phyloP scores from a whole-genome alignment of 2,113 vertebrate species.

The Budorcas taxicolor region DNA sequence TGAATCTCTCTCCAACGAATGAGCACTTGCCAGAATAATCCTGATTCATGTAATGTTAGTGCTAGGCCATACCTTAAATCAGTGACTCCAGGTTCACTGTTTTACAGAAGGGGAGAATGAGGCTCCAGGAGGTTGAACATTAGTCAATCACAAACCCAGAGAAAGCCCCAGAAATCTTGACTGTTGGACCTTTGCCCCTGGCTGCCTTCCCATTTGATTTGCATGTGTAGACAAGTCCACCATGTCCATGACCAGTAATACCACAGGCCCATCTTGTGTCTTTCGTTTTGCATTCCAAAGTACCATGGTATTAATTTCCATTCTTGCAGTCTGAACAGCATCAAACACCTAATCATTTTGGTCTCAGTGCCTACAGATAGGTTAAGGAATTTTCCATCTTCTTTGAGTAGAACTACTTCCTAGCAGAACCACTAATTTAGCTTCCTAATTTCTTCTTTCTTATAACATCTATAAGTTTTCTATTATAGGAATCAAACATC shows the following conservation, averaged over 20 bases:
- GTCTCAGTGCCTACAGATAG: neutral
- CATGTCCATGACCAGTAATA: neutral
- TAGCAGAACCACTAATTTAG: neutral
- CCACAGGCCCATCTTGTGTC: neutral
- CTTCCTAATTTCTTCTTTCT: constrained; percentile 2
- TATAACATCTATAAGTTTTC: neutral
- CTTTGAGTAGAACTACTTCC: neutral
- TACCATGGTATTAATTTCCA: constrained; percentile 10
- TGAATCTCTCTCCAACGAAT: neutral
- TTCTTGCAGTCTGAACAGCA: neutral
- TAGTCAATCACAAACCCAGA: neutral
- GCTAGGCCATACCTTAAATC: neutral
- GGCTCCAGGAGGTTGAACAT: neutral
- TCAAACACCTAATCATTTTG: constrained; percentile 10
- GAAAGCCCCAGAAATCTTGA: neutral
- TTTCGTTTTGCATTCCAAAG: neutral
- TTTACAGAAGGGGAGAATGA: neutral
- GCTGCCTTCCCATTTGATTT: neutral
- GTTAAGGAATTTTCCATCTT: constrained; percentile 9
- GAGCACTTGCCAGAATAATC: neutral
- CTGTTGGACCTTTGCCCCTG: neutral
- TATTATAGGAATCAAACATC: neutral
- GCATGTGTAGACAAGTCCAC: neutral
- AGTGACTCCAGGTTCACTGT: neutral
- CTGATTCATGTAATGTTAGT: neutral